Evolutionary conservation across 2,888 invertebrate species (phyloP).

Genomic region (Lasioglossum calceatum): DNA sequence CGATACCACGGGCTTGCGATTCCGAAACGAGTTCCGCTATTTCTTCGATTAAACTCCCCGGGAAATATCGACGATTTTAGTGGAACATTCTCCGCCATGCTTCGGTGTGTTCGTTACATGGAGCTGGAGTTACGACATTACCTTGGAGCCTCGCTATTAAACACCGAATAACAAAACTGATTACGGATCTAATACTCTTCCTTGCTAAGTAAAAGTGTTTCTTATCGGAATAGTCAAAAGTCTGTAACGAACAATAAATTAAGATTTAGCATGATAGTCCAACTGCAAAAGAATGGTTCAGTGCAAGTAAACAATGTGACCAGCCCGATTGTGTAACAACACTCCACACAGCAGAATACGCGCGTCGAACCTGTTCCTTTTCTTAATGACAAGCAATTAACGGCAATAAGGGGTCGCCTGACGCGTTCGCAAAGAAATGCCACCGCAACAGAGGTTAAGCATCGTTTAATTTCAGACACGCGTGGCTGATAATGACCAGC

Average conservation of each 20-base stretch:
- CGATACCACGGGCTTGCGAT: background rate
- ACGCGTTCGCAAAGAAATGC: background rate
- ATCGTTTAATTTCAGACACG: conserved; percentile 5
- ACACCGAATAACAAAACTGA: background rate
- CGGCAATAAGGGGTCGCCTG: background rate
- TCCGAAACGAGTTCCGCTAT: background rate
- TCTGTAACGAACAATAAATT: no score
- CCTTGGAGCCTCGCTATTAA: background rate
- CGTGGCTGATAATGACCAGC: conserved; percentile 6
- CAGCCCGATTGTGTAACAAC: background rate
- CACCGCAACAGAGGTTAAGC: background rate
- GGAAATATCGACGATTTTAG: background rate
- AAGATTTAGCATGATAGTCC: no score
- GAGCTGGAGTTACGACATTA: background rate
- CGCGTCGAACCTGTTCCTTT: background rate
- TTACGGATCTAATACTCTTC: no score
- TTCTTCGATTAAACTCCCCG: background rate
- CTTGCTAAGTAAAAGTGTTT: no score
- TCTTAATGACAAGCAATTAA: conserved; percentile 6
- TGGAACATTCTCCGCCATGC: background rate
- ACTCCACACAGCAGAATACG: background rate
- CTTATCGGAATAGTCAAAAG: no score
- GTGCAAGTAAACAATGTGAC: background rate
- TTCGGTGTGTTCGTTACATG: background rate
- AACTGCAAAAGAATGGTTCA: background rate